Conservation (phyloP, 2,797 vertebrate species). For the Muscicapa comitata region DNA sequence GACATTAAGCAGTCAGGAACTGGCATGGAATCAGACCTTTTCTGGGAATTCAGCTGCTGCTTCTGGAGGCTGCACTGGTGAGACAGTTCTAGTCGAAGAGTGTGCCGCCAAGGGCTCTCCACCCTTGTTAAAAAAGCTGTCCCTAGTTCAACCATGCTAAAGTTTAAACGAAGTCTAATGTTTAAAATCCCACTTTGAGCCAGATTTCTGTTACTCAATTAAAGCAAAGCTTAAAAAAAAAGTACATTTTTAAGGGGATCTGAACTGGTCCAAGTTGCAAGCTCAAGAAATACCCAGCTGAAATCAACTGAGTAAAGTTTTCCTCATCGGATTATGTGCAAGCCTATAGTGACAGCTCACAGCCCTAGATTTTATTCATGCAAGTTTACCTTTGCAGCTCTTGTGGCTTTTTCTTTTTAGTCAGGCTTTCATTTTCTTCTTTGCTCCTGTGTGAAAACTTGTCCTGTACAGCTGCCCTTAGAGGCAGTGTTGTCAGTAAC, state of each 20-base stretch:
- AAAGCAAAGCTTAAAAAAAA: background rate
- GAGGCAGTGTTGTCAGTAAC: fast-evolving
- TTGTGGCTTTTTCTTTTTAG: background rate
- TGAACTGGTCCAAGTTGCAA: fast-evolving
- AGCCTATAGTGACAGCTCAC: background rate
- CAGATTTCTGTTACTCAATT: background rate
- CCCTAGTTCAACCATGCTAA: fast-evolving
- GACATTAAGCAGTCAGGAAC: background rate
- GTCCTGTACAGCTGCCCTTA: fast-evolving
- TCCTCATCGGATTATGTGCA: background rate
- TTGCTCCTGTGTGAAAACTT: background rate
- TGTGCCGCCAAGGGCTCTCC: background rate
- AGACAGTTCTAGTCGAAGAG: fast-evolving
- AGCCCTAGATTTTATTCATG: background rate
- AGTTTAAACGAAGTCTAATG: background rate
- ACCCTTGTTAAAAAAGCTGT: background rate
- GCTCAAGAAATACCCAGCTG: background rate
- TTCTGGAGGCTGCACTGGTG: background rate
- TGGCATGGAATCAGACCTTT: background rate
- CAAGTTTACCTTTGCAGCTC: background rate
- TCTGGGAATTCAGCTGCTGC: background rate
- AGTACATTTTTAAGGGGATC: background rate
- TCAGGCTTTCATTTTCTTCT: background rate
- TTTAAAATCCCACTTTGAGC: background rate
- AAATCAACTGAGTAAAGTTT: background rate